A percentile compares a stretch with the other conserved stretches of the same genome.
Evolutionary conservation across 2,797 vertebrate genomes (phyloP).

Genomic region (Pangasius krempfi): DNA sequence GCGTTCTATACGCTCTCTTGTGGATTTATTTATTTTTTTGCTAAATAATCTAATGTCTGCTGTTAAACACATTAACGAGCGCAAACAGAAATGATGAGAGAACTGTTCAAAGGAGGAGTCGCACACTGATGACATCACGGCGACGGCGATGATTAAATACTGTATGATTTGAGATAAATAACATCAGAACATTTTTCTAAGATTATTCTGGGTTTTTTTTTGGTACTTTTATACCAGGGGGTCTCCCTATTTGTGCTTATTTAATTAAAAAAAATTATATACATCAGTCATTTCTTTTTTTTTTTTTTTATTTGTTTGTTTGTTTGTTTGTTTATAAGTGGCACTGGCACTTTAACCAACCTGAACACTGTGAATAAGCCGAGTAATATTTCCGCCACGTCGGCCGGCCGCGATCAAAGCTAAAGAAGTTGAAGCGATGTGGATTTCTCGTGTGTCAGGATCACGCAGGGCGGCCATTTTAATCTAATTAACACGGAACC

Average conservation of each 20-base stretch:
- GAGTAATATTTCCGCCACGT: not conserved
- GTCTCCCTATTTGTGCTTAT: not conserved
- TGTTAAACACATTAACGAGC: not conserved
- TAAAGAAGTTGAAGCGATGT: not conserved
- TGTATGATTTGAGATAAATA: not conserved
- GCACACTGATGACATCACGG: slow-evolving; percentile 7
- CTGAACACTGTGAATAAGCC: not conserved
- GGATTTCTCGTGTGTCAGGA: no score
- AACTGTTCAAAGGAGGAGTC: not conserved
- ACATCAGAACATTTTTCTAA: no score
- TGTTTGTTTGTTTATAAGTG: not conserved
- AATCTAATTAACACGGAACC: no score
- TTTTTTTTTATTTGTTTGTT: no score
- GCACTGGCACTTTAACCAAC: not conserved
- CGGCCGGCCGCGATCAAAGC: not conserved
- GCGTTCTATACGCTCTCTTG: no score
- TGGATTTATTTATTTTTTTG: no score
- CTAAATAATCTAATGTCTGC: not conserved
- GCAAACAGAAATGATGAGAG: not conserved
- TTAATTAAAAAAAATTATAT: not conserved
- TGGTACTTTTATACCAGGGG: not conserved
- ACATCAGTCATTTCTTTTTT: not conserved
- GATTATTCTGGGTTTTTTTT: not conserved
- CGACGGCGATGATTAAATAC: not conserved
- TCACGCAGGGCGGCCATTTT: not conserved